A percentile compares a stretch with the other conserved stretches of the same genome.
Conservation (phyloP, 2,113 vertebrate genomes). For the Solenodon paradoxus region DNA sequence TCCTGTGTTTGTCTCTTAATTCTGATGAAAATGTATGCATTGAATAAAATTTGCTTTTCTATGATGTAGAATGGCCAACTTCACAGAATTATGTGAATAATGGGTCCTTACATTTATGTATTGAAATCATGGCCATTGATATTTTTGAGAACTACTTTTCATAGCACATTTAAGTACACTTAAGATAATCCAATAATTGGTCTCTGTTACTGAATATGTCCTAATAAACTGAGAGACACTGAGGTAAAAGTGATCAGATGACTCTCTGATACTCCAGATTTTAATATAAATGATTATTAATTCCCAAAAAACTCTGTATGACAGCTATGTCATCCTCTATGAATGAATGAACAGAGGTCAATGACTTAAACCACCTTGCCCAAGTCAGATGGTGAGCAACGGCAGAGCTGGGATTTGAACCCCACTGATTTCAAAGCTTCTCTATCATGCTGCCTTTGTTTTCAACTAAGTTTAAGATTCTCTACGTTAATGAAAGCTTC, state of each 20-base stretch:
- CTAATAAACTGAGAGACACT: background rate
- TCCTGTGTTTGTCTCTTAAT: background rate
- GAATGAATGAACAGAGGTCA: background rate
- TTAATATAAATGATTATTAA: background rate
- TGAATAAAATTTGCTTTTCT: background rate
- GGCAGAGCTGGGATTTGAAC: background rate
- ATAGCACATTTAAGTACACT: background rate
- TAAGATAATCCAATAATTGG: background rate
- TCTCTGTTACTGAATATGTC: background rate
- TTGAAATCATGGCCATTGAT: background rate
- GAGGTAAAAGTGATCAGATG: background rate
- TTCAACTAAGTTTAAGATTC: conserved; percentile 15
- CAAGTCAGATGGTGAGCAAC: background rate
- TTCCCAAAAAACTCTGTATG: background rate
- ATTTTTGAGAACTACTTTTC: background rate
- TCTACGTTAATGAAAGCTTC: conserved; percentile 1
- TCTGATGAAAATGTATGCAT: background rate
- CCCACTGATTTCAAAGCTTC: background rate
- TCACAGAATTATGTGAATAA: background rate
- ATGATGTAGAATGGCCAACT: background rate
- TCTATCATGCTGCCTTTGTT: background rate
- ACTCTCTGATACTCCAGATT: background rate
- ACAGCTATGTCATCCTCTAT: background rate
- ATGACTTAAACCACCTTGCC: conserved; percentile 14
- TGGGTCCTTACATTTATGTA: background rate